These are phyloP conservation scores for Strongylocentrotus purpuratus DNA, from an alignment of 35 echinoderm and acorn worm species.

Conservation along the genomic window DNA sequence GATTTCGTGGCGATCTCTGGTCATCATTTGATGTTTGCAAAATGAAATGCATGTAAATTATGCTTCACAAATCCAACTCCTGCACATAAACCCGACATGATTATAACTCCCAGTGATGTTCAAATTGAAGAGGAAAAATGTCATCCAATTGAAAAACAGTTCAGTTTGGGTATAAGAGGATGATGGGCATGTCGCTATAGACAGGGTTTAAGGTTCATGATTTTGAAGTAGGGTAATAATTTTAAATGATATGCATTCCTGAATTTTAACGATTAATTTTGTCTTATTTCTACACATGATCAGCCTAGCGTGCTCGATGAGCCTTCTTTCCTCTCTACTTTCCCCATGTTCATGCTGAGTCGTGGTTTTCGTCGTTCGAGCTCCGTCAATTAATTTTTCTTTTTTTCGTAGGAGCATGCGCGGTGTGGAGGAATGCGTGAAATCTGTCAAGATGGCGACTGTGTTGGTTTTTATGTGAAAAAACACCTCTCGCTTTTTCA, in stretches of 20 bases:
- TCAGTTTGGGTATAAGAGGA: background rate
- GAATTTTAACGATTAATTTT: constrained; percentile 31
- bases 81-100: background rate
- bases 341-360: constrained; percentile 1
- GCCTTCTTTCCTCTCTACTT: background rate
- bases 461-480: constrained; percentile 51
- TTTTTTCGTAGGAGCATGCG: constrained; percentile 53
- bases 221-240: background rate
- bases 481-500: constrained; percentile 42
- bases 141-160: background rate
- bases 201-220: background rate
- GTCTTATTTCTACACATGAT: constrained; percentile 42
- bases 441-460: constrained; percentile 50
- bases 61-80: background rate
- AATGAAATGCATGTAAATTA: background rate
- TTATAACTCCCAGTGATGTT: background rate
- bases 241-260: background rate
- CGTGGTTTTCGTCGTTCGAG: constrained; percentile 13
- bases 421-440: constrained; percentile 52
- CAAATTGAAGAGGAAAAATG: background rate
- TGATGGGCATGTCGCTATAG: background rate
- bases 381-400: constrained; percentile 52
- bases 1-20: background rate
- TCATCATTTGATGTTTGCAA: background rate
- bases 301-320: background rate